Base-by-base conservation (phyloP, 2,113 vertebrate genomes). In the Pachyramphus minor region DNA sequence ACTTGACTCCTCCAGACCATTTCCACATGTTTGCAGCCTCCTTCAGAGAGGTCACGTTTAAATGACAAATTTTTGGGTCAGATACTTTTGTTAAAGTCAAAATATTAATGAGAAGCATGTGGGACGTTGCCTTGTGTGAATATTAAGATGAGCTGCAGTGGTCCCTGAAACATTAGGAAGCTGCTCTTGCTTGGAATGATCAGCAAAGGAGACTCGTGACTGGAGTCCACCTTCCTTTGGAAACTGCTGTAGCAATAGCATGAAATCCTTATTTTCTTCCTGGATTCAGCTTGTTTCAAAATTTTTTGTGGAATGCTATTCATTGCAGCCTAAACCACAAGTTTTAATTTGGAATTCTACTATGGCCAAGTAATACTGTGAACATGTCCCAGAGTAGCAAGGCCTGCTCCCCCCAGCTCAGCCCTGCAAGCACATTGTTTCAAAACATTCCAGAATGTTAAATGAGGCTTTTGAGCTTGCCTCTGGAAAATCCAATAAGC, bases 271-370 rank as follows among this genome's bases (percentile, higher is more conserved):
- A 1, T 88, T 91, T 93, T 83, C 86, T 42, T 87, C 76, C 87
- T 93, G 93, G 80, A 53, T 75, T 92, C 69, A 45, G 74, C 75
- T 66, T 63, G 75, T 74, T 55, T 71, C 64, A 4, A 2, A 59
- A 35, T 66, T 86, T 68, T 64, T 74, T 6, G 1, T 50, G 76
- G 93, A 88, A 82, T 69, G 89, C 79, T 86, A 14, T 76, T 90
- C 95, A 17, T 66, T 66, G 41, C 92, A 72, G 84, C 27, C 91
- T 75, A 86, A 96, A 95, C 95, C 97, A 81, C 97, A 91, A 37
- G 49, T 90, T 97, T 95, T 95, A 95, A 95, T 96, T 94, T 95
- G 97, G 95, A 95, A 91, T 90, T 96, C 95, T 87, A 47, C 95
- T 81, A 60, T 25, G 50, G 95, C 97, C 96, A 97, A 91, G 84